Conservation (phyloP, 1,140 invertebrate species). For the Drosophila biarmipes region DNA sequence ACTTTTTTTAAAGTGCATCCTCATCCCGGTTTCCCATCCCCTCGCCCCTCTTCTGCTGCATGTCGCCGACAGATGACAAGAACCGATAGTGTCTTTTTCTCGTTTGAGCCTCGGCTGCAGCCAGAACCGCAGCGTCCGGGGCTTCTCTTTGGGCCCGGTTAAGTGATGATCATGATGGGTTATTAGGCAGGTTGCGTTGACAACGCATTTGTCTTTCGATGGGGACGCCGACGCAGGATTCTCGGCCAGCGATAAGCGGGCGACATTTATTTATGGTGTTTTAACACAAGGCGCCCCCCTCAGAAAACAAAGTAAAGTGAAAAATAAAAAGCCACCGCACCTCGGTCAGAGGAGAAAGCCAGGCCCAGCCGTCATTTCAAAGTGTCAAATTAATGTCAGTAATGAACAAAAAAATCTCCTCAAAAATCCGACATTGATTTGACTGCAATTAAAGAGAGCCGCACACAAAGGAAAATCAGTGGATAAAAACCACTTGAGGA, state of each 20-base stretch:
- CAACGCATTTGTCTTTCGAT: constrained; percentile 81
- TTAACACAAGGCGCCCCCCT: constrained; percentile 71
- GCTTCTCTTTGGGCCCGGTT: constrained; percentile 46
- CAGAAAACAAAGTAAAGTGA: constrained; percentile 7
- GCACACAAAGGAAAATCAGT: constrained; percentile 57
- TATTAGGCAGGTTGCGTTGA: constrained; percentile 83
- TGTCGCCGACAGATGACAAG: constrained; percentile 81
- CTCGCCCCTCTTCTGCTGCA: constrained; percentile 43
- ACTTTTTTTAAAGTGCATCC: neutral
- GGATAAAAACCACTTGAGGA: constrained; percentile 15
- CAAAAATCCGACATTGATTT: constrained; percentile 46
- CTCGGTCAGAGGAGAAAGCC: constrained; percentile 28
- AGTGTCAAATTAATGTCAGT: constrained; percentile 82
- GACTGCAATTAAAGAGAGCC: constrained; percentile 54
- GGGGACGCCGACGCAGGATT: constrained; percentile 73
- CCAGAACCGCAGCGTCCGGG: constrained; percentile 27
- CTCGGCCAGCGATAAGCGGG: constrained; percentile 62
- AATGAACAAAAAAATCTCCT: constrained; percentile 44
- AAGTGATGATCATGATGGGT: constrained; percentile 83
- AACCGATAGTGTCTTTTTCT: constrained; percentile 72
- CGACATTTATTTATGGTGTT: constrained; percentile 82
- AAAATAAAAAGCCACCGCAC: constrained; percentile 15
- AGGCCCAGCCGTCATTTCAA: constrained; percentile 42
- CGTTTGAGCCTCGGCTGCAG: constrained; percentile 27
- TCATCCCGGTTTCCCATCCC: constrained; percentile 2